Evolutionary conservation across 2,797 vertebrate genomes (phyloP).

Genomic region (Hypotaenidia philippensis): DNA sequence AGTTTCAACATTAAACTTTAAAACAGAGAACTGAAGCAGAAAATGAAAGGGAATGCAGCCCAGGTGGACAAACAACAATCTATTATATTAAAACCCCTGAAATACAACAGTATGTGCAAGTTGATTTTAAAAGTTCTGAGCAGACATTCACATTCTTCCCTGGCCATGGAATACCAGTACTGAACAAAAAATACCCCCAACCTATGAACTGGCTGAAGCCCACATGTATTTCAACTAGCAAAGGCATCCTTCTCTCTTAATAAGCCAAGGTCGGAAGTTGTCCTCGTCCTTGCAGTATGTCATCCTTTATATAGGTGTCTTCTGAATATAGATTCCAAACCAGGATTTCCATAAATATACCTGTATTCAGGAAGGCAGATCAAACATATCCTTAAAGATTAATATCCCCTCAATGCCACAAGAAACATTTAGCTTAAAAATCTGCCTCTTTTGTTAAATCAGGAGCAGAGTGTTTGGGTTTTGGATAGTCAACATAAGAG

Average conservation of each 20-base stretch:
- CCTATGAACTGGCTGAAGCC: background rate
- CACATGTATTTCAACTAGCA: background rate
- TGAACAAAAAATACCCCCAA: background rate
- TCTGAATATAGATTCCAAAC: background rate
- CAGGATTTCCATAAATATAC: background rate
- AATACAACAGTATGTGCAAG: background rate
- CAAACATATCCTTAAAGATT: background rate
- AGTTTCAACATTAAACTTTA: background rate
- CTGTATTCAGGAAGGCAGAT: background rate
- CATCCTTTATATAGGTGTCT: background rate
- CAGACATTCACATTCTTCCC: background rate
- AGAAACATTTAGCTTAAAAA: background rate
- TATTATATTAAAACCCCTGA: background rate
- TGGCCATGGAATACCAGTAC: background rate
- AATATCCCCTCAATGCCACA: background rate
- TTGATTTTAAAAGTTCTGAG: background rate
- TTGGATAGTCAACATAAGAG: background rate
- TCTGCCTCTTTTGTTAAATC: background rate
- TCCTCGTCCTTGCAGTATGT: background rate
- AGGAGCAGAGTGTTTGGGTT: background rate
- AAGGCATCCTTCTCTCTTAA: background rate
- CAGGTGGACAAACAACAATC: background rate
- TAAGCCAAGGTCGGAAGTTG: background rate
- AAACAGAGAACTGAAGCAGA: constrained; percentile 24
- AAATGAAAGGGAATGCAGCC: background rate